Evolutionary conservation across 2,797 vertebrate genomes (phyloP).

Genomic region (Thalassophryne amazonica): DNA sequence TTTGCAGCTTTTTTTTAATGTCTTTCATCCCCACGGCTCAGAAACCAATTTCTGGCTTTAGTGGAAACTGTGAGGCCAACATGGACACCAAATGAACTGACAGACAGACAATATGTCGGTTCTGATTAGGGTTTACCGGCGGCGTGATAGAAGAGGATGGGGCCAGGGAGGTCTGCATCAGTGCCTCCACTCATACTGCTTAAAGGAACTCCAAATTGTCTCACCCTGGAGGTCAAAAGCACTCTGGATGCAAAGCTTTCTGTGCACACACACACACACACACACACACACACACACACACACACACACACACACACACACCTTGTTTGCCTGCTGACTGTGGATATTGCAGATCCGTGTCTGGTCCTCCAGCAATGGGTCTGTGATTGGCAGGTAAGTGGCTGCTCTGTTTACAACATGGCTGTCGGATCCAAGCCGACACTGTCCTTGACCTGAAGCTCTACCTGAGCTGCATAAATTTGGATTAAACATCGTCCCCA

Average conservation of each 20-base stretch:
- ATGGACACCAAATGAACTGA: constrained; percentile 54
- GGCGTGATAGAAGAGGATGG: constrained; percentile 60
- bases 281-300: constrained; percentile 11
- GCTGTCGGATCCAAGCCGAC: constrained; percentile 54
- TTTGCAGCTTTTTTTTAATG: constrained; percentile 37
- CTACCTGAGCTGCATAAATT: constrained; percentile 72
- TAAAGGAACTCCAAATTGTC: constrained; percentile 70
- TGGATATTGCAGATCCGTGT: constrained; percentile 73
- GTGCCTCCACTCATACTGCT: constrained; percentile 59
- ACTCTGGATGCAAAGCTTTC: constrained; percentile 69
- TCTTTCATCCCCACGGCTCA: constrained; percentile 46
- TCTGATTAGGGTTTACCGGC: constrained; percentile 66
- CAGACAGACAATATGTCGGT: constrained; percentile 69
- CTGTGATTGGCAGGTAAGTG: constrained; percentile 78
- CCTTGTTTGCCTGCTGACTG: constrained; percentile 78
- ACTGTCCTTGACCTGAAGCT: constrained; percentile 74
- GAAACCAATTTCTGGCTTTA: constrained; percentile 54
- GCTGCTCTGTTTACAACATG: constrained; percentile 73
- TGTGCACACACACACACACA: background rate
- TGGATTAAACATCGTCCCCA: constrained; percentile 50
- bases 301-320: constrained; percentile 16
- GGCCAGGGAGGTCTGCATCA: constrained; percentile 48
- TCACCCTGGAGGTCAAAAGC: constrained; percentile 77
- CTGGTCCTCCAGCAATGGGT: constrained; percentile 64
- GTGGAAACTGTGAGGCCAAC: constrained; percentile 53